Base-by-base conservation (phyloP, 2,113 vertebrate genomes). In the Trogon surrucura region DNA sequence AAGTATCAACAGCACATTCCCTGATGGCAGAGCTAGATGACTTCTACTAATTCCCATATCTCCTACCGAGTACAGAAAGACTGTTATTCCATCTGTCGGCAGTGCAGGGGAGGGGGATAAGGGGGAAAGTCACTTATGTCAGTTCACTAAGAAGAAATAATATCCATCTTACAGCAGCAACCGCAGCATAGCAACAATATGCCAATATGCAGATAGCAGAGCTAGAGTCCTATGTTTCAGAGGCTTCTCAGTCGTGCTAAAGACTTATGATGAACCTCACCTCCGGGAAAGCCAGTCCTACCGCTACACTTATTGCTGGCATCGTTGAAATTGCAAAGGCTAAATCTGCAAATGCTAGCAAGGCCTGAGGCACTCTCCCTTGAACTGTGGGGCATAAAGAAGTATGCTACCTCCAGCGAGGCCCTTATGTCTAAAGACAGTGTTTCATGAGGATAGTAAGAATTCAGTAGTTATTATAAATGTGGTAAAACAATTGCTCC, bases 1-100 rank as follows among this genome's bases (percentile, higher is more conserved):
- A 94, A 92, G 54, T 54, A 93, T 26, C 91, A 88, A 71, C 77
- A 69, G 29, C 81, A 80, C 38, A 82, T 58, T 97, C 95, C 96
- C 96, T 50, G 54, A 79, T 53, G 85, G 50, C 79, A 89, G 54
- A 93, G 93, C 72, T 95, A 86, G 74, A 86, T 88, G 70, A 38
- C 79, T 94, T 89, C 53, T 58, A 48, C 81, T 84, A 93, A 94
- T 95, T 95, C 89, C 78, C 70, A 3, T 27, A 60, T 75, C 74
- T 95, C 66, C 77, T 71, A 67, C 81, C 0, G 11, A 80, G 80
- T 80, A 54, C n/a, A 85, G 64, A 67, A 89, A 80, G 38, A 62
- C 50, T 93, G 83, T 23, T 94, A 18, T 65, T 89, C 94, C 80
- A 89, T 93, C 89, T 95, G 71, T 51, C 5, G 6, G 83, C 80